Percentiles rank a stretch among this genome's conserved stretches.
Evolutionary conservation across 2,797 vertebrate species (phyloP).

Genomic region (Denticeps clupeoides): DNA sequence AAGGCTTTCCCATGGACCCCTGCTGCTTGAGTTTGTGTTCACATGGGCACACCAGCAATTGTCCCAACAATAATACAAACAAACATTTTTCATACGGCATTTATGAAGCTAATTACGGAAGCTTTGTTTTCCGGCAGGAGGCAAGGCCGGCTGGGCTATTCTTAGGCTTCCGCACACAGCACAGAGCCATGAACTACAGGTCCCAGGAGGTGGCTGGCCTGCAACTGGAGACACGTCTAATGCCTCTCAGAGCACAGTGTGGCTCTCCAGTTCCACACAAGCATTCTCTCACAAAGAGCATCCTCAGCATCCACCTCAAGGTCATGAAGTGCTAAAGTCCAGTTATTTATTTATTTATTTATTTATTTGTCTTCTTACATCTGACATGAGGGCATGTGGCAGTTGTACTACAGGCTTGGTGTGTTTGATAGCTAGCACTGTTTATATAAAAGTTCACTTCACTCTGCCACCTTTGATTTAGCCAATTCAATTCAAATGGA

Average conservation of each 20-base stretch:
- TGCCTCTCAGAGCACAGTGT: slow-evolving; percentile 41
- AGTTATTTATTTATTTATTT: too few relatives aligned
- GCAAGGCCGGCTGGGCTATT: slow-evolving; percentile 46
- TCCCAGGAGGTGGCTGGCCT: slow-evolving; percentile 33
- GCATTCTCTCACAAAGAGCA: slow-evolving; percentile 29
- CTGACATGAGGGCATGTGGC: too few relatives aligned
- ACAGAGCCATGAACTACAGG: slow-evolving; percentile 38
- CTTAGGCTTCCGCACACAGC: slow-evolving; percentile 45
- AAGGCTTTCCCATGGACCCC: not conserved
- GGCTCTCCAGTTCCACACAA: not conserved
- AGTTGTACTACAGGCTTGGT: too few relatives aligned
- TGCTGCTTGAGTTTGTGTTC: slow-evolving; percentile 8
- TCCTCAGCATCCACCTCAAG: slow-evolving; percentile 14
- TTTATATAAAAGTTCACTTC: too few relatives aligned
- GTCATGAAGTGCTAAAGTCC: too few relatives aligned
- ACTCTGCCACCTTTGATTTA: too few relatives aligned
- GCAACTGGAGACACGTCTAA: slow-evolving; percentile 57
- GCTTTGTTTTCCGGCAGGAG: slow-evolving; percentile 41
- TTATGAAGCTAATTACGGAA: slow-evolving; percentile 40
- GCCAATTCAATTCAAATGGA: too few relatives aligned
- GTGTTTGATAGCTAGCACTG: too few relatives aligned
- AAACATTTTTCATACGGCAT: slow-evolving; percentile 34
- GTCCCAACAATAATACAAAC: slow-evolving; percentile 32
- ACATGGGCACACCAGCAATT: slow-evolving; percentile 5
- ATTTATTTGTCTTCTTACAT: too few relatives aligned